Percentiles rank a stretch among this genome's conserved stretches.
These are phyloP conservation scores for Neosilurus hyrtlii DNA, from an alignment of 2,797 vertebrate genomes.

Conservation along the genomic window DNA sequence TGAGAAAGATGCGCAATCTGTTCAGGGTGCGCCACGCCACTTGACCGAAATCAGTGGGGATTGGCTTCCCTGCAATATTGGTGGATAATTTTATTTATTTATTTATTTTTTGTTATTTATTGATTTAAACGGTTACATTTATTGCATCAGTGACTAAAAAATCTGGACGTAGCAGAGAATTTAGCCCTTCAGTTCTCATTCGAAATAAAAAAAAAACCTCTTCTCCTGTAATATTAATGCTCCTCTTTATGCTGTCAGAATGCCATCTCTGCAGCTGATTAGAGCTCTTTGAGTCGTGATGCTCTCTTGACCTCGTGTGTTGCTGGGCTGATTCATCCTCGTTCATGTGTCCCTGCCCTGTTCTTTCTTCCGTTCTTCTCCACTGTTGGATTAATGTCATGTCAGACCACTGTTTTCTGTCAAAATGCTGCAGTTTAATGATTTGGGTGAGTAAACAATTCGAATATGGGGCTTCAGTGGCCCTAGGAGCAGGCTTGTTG, in stretches of 20 bases:
- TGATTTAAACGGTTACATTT: no score
- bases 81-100: no score
- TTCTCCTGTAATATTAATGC: slow-evolving; percentile 49
- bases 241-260: slow-evolving; percentile 36
- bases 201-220: no score
- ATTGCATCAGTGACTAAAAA: no score
- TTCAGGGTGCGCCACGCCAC: no score
- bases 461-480: not conserved
- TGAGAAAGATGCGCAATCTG: no score
- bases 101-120: no score
- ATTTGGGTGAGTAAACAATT: slow-evolving; percentile 24
- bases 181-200: no score
- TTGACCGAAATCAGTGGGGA: no score
- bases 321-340: slow-evolving; percentile 57
- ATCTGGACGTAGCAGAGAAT: no score
- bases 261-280: slow-evolving; percentile 40
- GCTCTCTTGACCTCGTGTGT: slow-evolving; percentile 55
- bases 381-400: slow-evolving; percentile 1
- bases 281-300: slow-evolving; percentile 18
- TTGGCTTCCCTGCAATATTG: no score
- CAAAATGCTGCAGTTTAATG: slow-evolving; percentile 14
- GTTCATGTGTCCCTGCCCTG: slow-evolving; percentile 7
- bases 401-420: not conserved
- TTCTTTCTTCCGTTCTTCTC: not conserved
- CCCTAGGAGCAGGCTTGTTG: slow-evolving; percentile 7